phyloP scores from a whole-genome alignment of 2,113 vertebrate genomes.

The Spilogale gracilis region DNA sequence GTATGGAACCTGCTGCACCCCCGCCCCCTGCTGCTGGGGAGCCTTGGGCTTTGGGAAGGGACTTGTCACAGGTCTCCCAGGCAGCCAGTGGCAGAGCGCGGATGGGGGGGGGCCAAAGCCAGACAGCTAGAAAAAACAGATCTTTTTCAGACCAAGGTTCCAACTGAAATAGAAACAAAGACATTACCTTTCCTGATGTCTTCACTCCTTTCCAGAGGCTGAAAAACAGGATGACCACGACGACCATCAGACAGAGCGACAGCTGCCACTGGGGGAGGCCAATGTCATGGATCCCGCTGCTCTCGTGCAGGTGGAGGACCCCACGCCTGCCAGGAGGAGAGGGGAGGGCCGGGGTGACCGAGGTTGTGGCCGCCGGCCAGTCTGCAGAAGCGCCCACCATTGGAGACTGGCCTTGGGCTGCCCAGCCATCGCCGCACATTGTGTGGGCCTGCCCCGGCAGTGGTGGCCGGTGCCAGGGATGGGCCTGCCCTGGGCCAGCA shows the following conservation, averaged over 20 bases:
- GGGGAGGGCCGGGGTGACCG: background rate
- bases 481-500: background rate
- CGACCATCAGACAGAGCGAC: conserved; percentile 93
- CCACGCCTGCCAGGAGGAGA: conserved; percentile 89
- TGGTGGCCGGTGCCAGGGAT: background rate
- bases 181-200: conserved; percentile 97
- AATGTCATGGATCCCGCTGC: conserved; percentile 94
- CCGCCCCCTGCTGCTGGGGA: background rate
- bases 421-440: rapidly evolving
- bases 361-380: rapidly evolving
- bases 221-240: conserved; percentile 96
- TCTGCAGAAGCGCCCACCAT: rapidly evolving
- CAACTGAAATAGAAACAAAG: background rate
- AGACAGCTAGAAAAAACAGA: background rate
- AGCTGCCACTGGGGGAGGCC: conserved; percentile 96
- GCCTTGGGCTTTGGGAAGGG: background rate
- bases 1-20: rapidly evolving
- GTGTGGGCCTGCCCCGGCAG: background rate
- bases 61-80: background rate
- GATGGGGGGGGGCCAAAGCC: too few species aligned
- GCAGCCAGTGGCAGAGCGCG: background rate
- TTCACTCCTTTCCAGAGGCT: conserved; percentile 99
- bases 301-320: conserved; percentile 95
- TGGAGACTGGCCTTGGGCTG: background rate
- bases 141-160: background rate